Base-by-base conservation (phyloP, 2,113 vertebrate genomes). In the Enhydra lutris region DNA sequence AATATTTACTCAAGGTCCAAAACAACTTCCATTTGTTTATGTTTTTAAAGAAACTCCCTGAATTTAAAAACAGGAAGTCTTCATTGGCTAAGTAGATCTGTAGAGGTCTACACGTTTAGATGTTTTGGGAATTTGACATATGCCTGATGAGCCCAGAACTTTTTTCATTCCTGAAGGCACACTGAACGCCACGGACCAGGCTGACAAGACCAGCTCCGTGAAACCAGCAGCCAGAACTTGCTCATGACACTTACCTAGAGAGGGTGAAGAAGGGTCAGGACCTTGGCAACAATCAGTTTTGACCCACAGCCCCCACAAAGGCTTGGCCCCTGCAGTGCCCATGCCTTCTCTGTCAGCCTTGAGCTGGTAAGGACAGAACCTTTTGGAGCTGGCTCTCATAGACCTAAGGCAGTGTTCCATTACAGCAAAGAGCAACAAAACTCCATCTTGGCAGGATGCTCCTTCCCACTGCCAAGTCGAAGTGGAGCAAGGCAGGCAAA, bases 21-120 rank as follows among this genome's bases (percentile, higher is more conserved):
- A 96, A 76, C 59, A 95, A 47, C 67, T 55, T 96, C 74, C 67
- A 76, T 80, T 90, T 95, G 93, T 95, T 96, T 96, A 86, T 96
- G 84, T 86, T 95, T 94, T 94, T 85, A 87, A 90, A 86, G 69
- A 95, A 78, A 78, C 61, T 89, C 80, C 59, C 57, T 87, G 59
- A 96, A 89, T 73, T 96, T 92, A 83, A 97, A 97, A 97, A 82
- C 95, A 97, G 95, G 91, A 98, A 95, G 74, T 52, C 12, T 13
- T 94, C 52, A 14, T 89, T 95, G 82, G 69, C 81, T 7, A 6
- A 78, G 47, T 47, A 67, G 69, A 59, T 57, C 31, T 69, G 36
- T 36, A 59, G 31, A 31, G 39, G 11, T 80, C 76, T 59, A 34
- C 26, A 31, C 20, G 26, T 76, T 88, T 42, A 17, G 4, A 20